A percentile compares a stretch with the other conserved stretches of the same genome.
These are phyloP conservation scores for Coregonus ussuriensis DNA, from an alignment of 2,797 vertebrate genomes.

Conservation along the genomic window DNA sequence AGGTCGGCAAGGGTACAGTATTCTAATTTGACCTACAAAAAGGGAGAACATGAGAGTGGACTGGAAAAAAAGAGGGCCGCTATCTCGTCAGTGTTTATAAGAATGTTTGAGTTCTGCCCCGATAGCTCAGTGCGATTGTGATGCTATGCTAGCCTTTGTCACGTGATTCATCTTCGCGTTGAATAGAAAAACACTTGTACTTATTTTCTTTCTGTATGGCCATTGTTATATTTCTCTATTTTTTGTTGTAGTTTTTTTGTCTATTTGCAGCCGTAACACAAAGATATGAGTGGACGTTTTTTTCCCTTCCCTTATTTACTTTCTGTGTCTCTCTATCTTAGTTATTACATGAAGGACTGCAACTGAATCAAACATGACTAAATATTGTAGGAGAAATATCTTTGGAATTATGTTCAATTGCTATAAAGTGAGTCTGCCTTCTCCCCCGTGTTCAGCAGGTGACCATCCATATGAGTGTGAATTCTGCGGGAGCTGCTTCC, in stretches of 20 bases:
- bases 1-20: slow-evolving; percentile 33
- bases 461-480: slow-evolving; percentile 96
- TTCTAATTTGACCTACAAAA: slow-evolving; percentile 33
- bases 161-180: background rate
- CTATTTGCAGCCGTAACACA: background rate
- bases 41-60: background rate
- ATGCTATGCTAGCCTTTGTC: background rate
- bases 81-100: background rate
- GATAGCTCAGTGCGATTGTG: background rate
- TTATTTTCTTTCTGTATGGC: background rate
- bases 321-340: too few species aligned
- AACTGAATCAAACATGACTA: too few species aligned
- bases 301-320: background rate
- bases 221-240: too few species aligned
- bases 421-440: background rate
- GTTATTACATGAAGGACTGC: too few species aligned
- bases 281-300: background rate
- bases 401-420: too few species aligned
- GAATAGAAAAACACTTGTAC: background rate
- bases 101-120: background rate
- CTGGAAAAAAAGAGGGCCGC: too few species aligned
- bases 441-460: slow-evolving; percentile 67
- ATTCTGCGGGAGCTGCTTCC: slow-evolving; percentile 98
- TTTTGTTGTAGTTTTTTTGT: background rate
- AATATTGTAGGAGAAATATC: too few species aligned